These are phyloP conservation scores for Patiria pectinifera DNA, from an alignment of 53 echinoderm and acorn worm genomes.

Conservation along the genomic window DNA sequence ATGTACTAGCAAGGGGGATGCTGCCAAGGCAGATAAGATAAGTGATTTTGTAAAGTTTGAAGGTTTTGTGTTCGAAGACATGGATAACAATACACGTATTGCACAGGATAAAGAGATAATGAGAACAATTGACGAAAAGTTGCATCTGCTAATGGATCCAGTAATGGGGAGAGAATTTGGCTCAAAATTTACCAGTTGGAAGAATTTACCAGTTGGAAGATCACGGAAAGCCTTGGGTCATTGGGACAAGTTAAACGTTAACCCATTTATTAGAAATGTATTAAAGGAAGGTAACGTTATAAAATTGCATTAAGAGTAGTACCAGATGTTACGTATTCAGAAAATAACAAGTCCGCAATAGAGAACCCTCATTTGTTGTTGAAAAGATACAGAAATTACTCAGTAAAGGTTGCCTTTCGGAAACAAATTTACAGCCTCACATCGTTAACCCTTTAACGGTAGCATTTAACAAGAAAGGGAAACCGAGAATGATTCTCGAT, in stretches of 20 bases:
- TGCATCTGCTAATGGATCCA: not conserved
- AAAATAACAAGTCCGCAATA: constrained; percentile 40
- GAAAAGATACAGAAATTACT: not conserved
- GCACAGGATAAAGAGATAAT: not conserved
- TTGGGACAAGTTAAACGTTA: constrained; percentile 5
- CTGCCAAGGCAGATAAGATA: constrained; percentile 18
- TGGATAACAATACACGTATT: not conserved
- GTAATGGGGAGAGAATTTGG: not conserved
- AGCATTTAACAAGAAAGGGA: constrained; percentile 30
- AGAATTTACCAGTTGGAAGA: not conserved
- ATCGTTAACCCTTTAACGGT: constrained; percentile 42
- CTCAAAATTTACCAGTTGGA: not conserved
- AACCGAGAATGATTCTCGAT: constrained; percentile 63
- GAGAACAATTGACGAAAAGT: not conserved
- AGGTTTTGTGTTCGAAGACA: not conserved
- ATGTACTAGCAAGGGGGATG: not conserved
- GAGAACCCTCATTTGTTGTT: not conserved
- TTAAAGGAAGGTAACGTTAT: not conserved
- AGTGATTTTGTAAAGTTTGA: not conserved
- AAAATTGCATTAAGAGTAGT: too few species aligned
- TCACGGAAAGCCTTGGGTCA: not conserved
- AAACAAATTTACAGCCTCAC: not conserved
- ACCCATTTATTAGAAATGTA: constrained; percentile 5
- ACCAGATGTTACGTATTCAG: too few species aligned
- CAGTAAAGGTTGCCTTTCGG: not conserved